Evolutionary conservation across 2,888 invertebrate genomes (phyloP).

Genomic region (Papilio demoleus): DNA sequence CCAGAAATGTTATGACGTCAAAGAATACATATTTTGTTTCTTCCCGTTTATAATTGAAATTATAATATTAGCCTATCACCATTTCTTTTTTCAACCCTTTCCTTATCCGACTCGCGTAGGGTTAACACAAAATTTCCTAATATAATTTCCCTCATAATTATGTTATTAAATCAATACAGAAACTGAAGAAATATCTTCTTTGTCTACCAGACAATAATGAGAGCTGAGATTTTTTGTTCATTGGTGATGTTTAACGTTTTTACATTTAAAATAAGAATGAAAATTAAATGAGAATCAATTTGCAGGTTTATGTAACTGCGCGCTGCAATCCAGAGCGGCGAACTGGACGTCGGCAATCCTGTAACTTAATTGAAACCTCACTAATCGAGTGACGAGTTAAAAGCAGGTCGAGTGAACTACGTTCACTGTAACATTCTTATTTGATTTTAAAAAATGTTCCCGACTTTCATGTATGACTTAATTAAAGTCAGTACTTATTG

Average conservation of each 20-base stretch:
- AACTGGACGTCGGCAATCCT: slow-evolving; percentile 72
- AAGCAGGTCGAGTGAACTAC: slow-evolving; percentile 61
- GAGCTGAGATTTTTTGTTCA: too few relatives aligned
- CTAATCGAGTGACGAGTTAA: slow-evolving; percentile 72
- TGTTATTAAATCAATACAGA: too few relatives aligned
- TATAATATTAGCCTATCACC: too few relatives aligned
- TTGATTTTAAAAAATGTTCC: slow-evolving; percentile 1
- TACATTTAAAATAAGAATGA: slow-evolving; percentile 5
- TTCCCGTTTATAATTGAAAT: background rate
- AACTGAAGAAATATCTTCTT: too few relatives aligned
- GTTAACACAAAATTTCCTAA: too few relatives aligned
- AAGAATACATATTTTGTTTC: background rate
- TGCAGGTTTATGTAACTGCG: slow-evolving; percentile 26
- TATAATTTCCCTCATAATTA: too few relatives aligned
- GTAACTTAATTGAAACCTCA: slow-evolving; percentile 79
- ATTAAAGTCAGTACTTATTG: background rate
- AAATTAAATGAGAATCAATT: slow-evolving; percentile 18
- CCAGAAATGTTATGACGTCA: background rate
- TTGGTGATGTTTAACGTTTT: background rate
- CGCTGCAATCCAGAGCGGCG: slow-evolving; percentile 69
- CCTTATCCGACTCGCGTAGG: too few relatives aligned
- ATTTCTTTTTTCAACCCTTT: too few relatives aligned
- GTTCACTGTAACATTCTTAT: slow-evolving; percentile 48
- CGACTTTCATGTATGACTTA: background rate
- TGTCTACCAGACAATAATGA: too few relatives aligned